phyloP scores from a whole-genome alignment of 2,888 invertebrate species.

The Myopa tessellatipennis region DNA sequence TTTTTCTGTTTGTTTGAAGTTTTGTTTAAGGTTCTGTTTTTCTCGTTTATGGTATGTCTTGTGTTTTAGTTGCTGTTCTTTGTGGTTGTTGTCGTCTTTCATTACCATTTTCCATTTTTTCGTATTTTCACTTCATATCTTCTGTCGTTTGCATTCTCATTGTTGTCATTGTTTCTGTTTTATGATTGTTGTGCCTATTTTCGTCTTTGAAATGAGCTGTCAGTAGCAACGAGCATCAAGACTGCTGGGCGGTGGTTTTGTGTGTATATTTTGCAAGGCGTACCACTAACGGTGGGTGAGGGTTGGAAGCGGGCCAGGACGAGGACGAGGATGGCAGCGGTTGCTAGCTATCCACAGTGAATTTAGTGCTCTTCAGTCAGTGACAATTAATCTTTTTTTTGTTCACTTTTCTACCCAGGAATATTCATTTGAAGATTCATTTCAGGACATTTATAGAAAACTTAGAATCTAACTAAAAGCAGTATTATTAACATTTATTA shows the following conservation, averaged over 20 bases:
- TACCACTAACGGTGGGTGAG: not conserved
- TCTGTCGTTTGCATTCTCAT: slow-evolving; percentile 2
- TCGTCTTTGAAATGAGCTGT: not conserved
- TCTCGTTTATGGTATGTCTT: too few species aligned
- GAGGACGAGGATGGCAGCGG: not conserved
- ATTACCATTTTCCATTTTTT: not conserved
- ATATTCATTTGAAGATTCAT: too few species aligned
- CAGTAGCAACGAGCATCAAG: not conserved
- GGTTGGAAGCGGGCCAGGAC: too few species aligned
- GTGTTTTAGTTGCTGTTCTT: too few species aligned
- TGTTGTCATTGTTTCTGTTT: slow-evolving; percentile 7
- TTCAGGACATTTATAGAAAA: too few species aligned
- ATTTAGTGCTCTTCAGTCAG: too few species aligned
- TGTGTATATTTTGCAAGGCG: not conserved
- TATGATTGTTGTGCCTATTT: slow-evolving; percentile 5
- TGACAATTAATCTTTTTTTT: too few species aligned
- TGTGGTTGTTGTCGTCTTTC: too few species aligned
- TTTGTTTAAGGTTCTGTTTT: too few species aligned
- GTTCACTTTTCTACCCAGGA: too few species aligned
- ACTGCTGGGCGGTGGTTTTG: slow-evolving; percentile 15
- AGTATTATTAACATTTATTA: too few species aligned
- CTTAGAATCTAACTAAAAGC: too few species aligned
- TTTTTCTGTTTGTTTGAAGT: not conserved
- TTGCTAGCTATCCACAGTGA: not conserved
- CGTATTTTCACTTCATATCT: not conserved